phyloP scores from a whole-genome alignment of 2,113 vertebrate species.

The Hemiscyllium ocellatum region DNA sequence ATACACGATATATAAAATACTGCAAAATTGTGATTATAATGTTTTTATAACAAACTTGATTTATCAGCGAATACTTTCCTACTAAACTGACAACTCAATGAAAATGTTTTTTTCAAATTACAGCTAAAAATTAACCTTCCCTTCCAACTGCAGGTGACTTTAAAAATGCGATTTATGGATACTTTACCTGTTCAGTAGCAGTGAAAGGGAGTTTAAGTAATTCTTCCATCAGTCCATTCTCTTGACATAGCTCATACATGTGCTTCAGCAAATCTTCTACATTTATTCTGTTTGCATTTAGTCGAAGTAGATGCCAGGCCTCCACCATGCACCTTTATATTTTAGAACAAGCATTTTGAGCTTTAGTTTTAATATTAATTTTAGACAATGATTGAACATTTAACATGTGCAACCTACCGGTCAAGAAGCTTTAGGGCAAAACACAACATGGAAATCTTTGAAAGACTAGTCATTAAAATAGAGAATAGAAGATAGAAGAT shows the following conservation, averaged over 20 bases:
- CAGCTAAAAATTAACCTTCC: not conserved
- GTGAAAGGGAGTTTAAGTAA: constrained; percentile 81
- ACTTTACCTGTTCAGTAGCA: constrained; percentile 69
- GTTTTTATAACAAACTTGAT: not conserved
- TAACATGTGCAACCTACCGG: not conserved
- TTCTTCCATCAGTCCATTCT: constrained; percentile 80
- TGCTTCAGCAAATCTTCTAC: constrained; percentile 70
- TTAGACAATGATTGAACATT: not conserved
- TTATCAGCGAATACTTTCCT: not conserved
- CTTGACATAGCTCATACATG: constrained; percentile 77
- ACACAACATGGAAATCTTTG: not conserved
- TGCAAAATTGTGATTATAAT: not conserved
- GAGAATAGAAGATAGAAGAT: not conserved
- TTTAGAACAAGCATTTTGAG: not conserved
- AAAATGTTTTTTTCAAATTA: not conserved
- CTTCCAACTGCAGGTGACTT: not conserved
- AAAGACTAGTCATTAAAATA: not conserved
- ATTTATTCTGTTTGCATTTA: constrained; percentile 66
- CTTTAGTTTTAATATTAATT: not conserved
- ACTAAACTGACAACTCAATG: not conserved
- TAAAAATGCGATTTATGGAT: not conserved
- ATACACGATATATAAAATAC: constrained; percentile 5
- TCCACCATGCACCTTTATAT: constrained; percentile 73
- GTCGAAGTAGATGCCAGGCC: constrained; percentile 74
- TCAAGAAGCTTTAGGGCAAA: not conserved